These are phyloP conservation scores for Dolomedes plantarius DNA, from an alignment of 2,888 invertebrate species.

Conservation along the genomic window DNA sequence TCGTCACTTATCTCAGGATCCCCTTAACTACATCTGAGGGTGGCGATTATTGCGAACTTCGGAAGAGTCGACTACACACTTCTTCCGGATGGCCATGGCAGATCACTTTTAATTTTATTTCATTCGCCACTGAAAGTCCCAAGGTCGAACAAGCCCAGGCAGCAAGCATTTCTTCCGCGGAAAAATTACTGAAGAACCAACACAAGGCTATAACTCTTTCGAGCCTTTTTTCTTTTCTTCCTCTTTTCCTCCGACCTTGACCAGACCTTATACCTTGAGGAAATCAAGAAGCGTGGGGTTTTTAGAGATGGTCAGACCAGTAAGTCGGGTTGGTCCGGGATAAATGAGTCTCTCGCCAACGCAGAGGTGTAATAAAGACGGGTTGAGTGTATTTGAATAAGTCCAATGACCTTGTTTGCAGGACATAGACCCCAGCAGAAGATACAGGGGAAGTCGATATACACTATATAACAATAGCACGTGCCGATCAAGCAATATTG, in stretches of 20 bases:
- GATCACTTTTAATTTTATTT: neutral
- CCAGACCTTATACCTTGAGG: conserved; percentile 3
- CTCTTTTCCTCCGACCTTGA: neutral
- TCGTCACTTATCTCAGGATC: too few relatives aligned
- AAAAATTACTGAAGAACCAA: neutral
- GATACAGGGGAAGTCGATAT: too few relatives aligned
- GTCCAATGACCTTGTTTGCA: conserved; percentile 47
- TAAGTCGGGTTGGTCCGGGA: conserved; percentile 2
- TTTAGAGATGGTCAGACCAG: conserved; percentile 6
- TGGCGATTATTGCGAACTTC: too few relatives aligned
- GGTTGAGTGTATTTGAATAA: conserved; percentile 4
- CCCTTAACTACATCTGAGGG: too few relatives aligned
- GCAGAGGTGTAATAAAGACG: conserved; percentile 11
- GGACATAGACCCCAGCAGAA: neutral
- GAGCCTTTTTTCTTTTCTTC: neutral
- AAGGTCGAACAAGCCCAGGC: conserved; percentile 11
- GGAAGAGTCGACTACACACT: neutral
- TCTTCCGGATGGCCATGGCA: neutral
- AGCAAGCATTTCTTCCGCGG: conserved; percentile 9
- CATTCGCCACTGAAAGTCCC: neutral
- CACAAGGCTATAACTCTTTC: conserved; percentile 1
- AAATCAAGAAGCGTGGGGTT: neutral
- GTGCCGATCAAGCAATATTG: too few relatives aligned
- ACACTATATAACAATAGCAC: too few relatives aligned
- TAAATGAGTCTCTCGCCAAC: neutral